A percentile compares a stretch with the other conserved stretches of the same genome.
Conservation (phyloP, 2,888 invertebrate species). For the Xylophagus ater region DNA sequence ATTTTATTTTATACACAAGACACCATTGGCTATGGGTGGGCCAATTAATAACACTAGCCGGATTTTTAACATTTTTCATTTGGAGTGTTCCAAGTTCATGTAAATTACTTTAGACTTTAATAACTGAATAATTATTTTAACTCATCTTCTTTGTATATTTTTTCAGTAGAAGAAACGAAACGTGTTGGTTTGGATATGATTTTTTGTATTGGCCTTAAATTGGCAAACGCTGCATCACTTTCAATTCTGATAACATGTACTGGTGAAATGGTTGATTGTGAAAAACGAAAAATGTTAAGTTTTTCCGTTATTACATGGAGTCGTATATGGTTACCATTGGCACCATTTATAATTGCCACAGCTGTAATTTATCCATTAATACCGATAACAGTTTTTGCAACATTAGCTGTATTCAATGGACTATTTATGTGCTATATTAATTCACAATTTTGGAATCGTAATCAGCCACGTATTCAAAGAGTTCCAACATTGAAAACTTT, state of each 20-base stretch:
- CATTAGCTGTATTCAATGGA: slow-evolving; percentile 30
- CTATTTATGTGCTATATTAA: slow-evolving; percentile 30
- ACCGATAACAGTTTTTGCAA: slow-evolving; percentile 32
- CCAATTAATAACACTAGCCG: slow-evolving; percentile 28
- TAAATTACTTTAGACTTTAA: slow-evolving; percentile 19
- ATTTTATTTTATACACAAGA: slow-evolving; percentile 33
- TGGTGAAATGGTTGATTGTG: slow-evolving; percentile 31
- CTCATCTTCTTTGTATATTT: background rate
- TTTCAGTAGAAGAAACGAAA: slow-evolving; percentile 25
- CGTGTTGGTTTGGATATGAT: slow-evolving; percentile 31
- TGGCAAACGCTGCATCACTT: slow-evolving; percentile 33
- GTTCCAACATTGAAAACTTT: slow-evolving; percentile 32
- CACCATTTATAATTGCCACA: slow-evolving; percentile 29
- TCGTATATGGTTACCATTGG: slow-evolving; percentile 29
- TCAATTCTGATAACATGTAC: slow-evolving; percentile 37
- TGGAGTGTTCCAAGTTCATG: slow-evolving; percentile 32
- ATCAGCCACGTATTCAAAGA: slow-evolving; percentile 26
- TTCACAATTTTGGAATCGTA: slow-evolving; percentile 30
- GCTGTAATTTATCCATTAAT: slow-evolving; percentile 29
- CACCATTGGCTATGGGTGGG: slow-evolving; percentile 35
- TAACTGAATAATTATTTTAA: no score
- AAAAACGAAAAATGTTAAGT: slow-evolving; percentile 27
- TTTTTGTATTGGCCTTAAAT: slow-evolving; percentile 33
- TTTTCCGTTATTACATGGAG: slow-evolving; percentile 31
- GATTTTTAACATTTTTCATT: slow-evolving; percentile 28